phyloP scores from a whole-genome alignment of 2,797 vertebrate species.

The Crenuchus spilurus region DNA sequence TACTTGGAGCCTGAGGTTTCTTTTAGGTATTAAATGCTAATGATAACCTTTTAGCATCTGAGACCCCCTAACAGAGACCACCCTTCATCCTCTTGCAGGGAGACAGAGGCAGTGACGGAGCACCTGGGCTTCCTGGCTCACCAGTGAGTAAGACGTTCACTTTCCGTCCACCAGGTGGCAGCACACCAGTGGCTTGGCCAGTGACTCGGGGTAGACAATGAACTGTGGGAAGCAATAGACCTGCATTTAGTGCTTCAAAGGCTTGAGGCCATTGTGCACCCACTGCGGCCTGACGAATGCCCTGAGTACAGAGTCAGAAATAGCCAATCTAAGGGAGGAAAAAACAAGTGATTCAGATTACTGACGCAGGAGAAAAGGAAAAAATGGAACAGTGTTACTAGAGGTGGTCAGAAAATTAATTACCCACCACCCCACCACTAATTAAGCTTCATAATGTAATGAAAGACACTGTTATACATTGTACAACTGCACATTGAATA shows the following conservation, averaged over 20 bases:
- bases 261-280: neutral
- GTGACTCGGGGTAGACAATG: neutral
- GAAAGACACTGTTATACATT: no score
- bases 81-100: conserved; percentile 69
- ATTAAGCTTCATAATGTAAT: no score
- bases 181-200: conserved; percentile 20
- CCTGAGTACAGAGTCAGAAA: neutral
- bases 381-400: neutral
- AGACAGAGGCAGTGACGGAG: conserved; percentile 71
- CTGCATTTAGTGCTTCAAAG: neutral
- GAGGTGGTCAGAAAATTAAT: neutral
- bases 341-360: neutral
- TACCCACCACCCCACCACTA: neutral
- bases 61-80: conserved; percentile 39
- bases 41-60: conserved; percentile 71
- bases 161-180: conserved; percentile 62
- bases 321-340: neutral
- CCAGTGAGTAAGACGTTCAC: conserved; percentile 65
- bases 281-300: neutral
- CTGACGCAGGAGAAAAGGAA: neutral
- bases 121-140: conserved; percentile 68
- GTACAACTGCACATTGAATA: neutral
- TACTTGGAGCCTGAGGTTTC: conserved; percentile 60
- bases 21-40: conserved; percentile 66
- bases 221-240: neutral